These are phyloP conservation scores for Brachionus rotundiformis DNA, from an alignment of 1,140 invertebrate genomes.

Conservation along the genomic window DNA sequence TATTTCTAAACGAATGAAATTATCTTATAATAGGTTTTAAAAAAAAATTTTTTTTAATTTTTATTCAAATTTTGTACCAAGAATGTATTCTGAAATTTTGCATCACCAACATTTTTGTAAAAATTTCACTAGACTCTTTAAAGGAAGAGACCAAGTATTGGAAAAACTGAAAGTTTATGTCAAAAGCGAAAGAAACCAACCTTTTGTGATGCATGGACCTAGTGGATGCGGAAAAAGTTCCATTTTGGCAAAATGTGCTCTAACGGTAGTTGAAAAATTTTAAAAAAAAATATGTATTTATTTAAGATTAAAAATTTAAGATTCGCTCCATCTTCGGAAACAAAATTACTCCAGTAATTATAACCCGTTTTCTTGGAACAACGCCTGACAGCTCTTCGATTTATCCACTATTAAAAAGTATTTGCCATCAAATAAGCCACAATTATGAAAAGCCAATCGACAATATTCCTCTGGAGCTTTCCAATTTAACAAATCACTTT, in stretches of 20 bases:
- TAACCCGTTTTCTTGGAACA: constrained; percentile 90
- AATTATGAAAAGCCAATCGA: constrained; percentile 89
- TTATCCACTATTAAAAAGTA: constrained; percentile 87
- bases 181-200: constrained; percentile 77
- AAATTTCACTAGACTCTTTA: constrained; percentile 92
- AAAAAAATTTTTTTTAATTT: not conserved
- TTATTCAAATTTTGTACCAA: not conserved
- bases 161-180: constrained; percentile 81
- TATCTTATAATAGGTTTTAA: constrained; percentile 58
- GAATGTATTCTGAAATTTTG: constrained; percentile 78
- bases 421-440: constrained; percentile 92
- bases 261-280: not conserved
- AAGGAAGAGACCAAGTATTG: constrained; percentile 84
- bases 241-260: constrained; percentile 77
- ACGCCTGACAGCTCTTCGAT: constrained; percentile 92
- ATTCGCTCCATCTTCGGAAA: not conserved
- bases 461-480: constrained; percentile 89
- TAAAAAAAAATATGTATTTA: no score
- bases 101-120: constrained; percentile 94
- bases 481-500: constrained; percentile 90
- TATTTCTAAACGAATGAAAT: constrained; percentile 66
- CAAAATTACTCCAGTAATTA: constrained; percentile 73
- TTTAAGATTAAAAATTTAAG: no score
- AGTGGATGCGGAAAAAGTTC: constrained; percentile 97
- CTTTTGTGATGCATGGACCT: constrained; percentile 89